These are phyloP conservation scores for Venustaconcha ellipsiformis DNA, from an alignment of 1,140 invertebrate genomes.

Conservation along the genomic window DNA sequence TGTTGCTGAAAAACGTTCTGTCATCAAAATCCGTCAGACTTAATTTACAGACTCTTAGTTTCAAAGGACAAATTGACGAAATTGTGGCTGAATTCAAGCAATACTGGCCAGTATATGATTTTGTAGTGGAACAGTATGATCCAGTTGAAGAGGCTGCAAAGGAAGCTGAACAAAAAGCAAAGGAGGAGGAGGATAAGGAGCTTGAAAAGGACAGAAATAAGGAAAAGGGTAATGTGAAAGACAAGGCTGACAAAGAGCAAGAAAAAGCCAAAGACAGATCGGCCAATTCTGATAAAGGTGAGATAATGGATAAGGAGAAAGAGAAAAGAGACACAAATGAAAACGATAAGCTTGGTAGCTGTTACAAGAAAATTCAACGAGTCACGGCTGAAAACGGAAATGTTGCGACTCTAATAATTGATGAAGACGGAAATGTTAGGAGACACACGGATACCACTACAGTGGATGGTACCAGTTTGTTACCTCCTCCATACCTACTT, in stretches of 20 bases:
- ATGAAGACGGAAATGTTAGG: too few relatives aligned
- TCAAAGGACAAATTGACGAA: conserved; percentile 66
- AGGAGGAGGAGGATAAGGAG: conserved; percentile 30
- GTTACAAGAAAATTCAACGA: neutral
- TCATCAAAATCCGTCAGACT: conserved; percentile 57
- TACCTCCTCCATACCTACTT: too few relatives aligned
- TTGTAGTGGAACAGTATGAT: conserved; percentile 44
- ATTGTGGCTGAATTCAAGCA: conserved; percentile 64
- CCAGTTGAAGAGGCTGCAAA: conserved; percentile 38
- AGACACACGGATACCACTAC: neutral
- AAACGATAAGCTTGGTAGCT: neutral
- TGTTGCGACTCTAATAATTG: neutral
- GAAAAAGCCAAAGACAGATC: conserved; percentile 18
- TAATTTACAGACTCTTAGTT: conserved; percentile 63
- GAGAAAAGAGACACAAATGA: conserved; percentile 10
- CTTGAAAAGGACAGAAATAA: conserved; percentile 13
- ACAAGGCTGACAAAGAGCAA: conserved; percentile 27
- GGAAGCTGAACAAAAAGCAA: conserved; percentile 34
- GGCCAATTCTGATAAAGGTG: conserved; percentile 29
- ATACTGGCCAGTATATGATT: conserved; percentile 62
- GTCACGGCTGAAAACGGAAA: neutral
- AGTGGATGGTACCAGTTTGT: conserved; percentile 5
- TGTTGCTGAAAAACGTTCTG: conserved; percentile 64
- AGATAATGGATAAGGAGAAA: conserved; percentile 28
- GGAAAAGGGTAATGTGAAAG: neutral